phyloP scores from a whole-genome alignment of 1,140 invertebrate genomes.

The Microvelia longipes region DNA sequence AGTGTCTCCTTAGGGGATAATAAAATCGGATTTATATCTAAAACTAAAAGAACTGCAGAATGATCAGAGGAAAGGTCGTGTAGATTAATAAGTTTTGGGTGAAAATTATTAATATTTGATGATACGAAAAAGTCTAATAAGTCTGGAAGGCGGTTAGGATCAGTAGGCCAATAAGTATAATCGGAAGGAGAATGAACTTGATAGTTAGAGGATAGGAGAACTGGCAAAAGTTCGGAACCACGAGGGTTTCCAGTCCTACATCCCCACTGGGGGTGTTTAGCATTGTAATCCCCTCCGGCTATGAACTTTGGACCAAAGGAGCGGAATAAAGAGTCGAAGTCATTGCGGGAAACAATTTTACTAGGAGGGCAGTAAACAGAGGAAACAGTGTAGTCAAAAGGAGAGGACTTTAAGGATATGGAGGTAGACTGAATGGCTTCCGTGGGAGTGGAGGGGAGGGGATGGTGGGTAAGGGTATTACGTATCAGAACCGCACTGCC shows the following conservation, averaged over 20 bases:
- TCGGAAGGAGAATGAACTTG: constrained; percentile 10
- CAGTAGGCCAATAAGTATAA: constrained; percentile 10
- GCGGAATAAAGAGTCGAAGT: too few relatives aligned
- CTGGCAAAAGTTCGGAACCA: constrained; percentile 22
- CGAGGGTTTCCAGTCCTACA: constrained; percentile 25
- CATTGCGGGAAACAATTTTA: constrained; percentile 18
- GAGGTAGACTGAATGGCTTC: constrained; percentile 22
- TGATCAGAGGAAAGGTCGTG: constrained; percentile 13
- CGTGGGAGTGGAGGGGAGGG: constrained; percentile 8
- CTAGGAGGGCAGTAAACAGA: constrained; percentile 28
- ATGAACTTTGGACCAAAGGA: constrained; percentile 26
- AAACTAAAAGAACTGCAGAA: not conserved
- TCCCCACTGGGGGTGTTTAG: too few relatives aligned
- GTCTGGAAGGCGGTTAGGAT: too few relatives aligned
- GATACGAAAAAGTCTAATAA: too few relatives aligned
- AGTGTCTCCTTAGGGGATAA: not conserved
- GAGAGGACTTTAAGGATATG: constrained; percentile 25
- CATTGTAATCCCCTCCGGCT: too few relatives aligned
- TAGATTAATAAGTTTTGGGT: not conserved
- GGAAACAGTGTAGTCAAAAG: too few relatives aligned
- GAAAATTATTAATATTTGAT: not conserved
- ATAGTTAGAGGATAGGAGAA: too few relatives aligned
- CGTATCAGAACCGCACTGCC: constrained; percentile 20
- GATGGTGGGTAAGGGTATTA: constrained; percentile 15
- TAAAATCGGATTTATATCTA: not conserved